Evolutionary conservation across 2,113 vertebrate species (phyloP).

Genomic region (Mionectes macconnelli): DNA sequence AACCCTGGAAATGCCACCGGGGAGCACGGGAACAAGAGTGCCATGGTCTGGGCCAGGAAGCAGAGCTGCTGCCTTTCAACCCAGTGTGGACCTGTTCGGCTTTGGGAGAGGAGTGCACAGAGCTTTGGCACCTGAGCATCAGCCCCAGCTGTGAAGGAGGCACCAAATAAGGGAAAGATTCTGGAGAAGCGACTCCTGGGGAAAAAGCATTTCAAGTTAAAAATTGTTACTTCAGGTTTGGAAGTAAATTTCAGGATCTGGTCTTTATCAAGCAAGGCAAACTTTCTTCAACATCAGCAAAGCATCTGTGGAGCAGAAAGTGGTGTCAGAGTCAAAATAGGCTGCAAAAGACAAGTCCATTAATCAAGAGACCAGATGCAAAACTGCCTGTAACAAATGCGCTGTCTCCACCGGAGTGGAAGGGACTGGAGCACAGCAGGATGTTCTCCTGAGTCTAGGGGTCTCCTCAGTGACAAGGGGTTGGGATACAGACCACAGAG

Average conservation of each 20-base stretch:
- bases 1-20: background rate
- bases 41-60: background rate
- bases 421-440: constrained; percentile 31
- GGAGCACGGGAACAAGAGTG: constrained; percentile 1
- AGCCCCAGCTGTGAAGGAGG: constrained; percentile 70
- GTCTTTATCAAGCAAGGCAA: constrained; percentile 79
- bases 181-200: constrained; percentile 69
- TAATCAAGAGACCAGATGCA: constrained; percentile 66
- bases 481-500: constrained; percentile 52
- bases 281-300: constrained; percentile 71
- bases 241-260: constrained; percentile 82
- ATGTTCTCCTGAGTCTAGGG: background rate
- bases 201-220: constrained; percentile 80
- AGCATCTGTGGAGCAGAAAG: constrained; percentile 66
- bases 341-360: constrained; percentile 66
- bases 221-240: constrained; percentile 82
- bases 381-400: constrained; percentile 42
- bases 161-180: constrained; percentile 86
- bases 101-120: background rate
- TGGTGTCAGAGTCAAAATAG: constrained; percentile 57
- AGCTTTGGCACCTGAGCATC: constrained; percentile 64
- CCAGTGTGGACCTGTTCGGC: background rate
- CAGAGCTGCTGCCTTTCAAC: background rate
- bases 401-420: constrained; percentile 28
- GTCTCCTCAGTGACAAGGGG: constrained; percentile 48